phyloP scores from a whole-genome alignment of 64 coral and sea anemone species.

The Stichodactyla mertensii region DNA sequence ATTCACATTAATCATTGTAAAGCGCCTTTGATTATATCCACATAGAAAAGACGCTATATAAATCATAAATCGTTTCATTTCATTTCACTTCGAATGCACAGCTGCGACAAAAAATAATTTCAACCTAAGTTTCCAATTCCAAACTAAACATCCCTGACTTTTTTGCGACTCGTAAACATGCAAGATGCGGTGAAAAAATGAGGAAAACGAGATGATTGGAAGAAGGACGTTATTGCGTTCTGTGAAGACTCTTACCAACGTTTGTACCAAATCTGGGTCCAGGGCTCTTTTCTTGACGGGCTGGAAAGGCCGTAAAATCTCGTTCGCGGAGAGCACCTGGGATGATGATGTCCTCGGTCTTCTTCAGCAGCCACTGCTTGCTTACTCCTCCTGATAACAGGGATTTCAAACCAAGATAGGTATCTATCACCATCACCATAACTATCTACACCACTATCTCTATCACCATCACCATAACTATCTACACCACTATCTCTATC shows the following conservation, averaged over 20 bases:
- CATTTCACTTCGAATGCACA: too few species aligned
- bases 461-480: not conserved
- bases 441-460: not conserved
- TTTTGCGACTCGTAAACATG: too few species aligned
- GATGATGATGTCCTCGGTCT: constrained; percentile 69
- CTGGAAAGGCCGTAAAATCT: constrained; percentile 78
- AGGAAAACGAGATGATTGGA: too few species aligned
- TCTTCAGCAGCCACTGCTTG: constrained; percentile 67
- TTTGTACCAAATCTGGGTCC: constrained; percentile 83
- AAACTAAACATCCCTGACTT: too few species aligned
- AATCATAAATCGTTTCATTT: too few species aligned
- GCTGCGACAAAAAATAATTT: too few species aligned
- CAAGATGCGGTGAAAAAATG: too few species aligned
- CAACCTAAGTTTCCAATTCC: too few species aligned
- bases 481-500: not conserved
- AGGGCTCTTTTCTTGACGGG: constrained; percentile 46
- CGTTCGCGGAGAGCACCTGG: constrained; percentile 76
- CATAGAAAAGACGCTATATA: too few species aligned
- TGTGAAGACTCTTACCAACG: constrained; percentile 46
- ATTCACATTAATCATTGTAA: too few species aligned
- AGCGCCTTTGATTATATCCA: too few species aligned
- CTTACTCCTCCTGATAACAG: constrained; percentile 57
- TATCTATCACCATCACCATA: not conserved
- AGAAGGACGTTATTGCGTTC: too few species aligned
- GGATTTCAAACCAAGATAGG: not conserved